Percentiles rank a stretch among this genome's conserved stretches.
These are phyloP conservation scores for Phaonia tiefii DNA, from an alignment of 2,888 invertebrate genomes.

Conservation along the genomic window DNA sequence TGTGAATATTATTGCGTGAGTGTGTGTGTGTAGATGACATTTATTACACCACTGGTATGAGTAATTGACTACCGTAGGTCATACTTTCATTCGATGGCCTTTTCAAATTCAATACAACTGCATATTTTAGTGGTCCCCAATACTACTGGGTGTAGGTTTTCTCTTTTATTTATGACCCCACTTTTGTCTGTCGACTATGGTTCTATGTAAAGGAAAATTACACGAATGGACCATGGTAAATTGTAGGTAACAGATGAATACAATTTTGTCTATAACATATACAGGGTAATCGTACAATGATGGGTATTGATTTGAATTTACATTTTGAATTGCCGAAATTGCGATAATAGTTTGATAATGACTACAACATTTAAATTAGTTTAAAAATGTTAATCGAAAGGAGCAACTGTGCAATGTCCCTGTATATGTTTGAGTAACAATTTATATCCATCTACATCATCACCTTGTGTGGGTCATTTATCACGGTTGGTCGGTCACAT, in stretches of 20 bases:
- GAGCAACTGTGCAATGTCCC: background rate
- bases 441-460: conserved; percentile 14
- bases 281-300: conserved; percentile 23
- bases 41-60: conserved; percentile 43
- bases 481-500: too few species aligned
- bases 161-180: conserved; percentile 27
- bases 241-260: background rate
- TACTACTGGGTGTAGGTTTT: conserved; percentile 4
- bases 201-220: conserved; percentile 1
- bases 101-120: conserved; percentile 29
- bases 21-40: conserved; percentile 21
- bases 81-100: conserved; percentile 40
- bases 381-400: background rate
- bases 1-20: background rate
- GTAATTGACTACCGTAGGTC: conserved; percentile 49
- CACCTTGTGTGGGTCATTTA: conserved; percentile 33
- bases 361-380: background rate
- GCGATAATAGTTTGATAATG: background rate
- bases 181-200: background rate
- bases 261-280: background rate
- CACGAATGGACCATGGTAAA: background rate
- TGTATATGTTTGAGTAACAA: conserved; percentile 2
- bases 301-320: background rate
- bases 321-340: conserved; percentile 15
- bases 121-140: conserved; percentile 31